Evolutionary conservation across 2,113 vertebrate genomes (phyloP).

Genomic region (Phocoena phocoena): DNA sequence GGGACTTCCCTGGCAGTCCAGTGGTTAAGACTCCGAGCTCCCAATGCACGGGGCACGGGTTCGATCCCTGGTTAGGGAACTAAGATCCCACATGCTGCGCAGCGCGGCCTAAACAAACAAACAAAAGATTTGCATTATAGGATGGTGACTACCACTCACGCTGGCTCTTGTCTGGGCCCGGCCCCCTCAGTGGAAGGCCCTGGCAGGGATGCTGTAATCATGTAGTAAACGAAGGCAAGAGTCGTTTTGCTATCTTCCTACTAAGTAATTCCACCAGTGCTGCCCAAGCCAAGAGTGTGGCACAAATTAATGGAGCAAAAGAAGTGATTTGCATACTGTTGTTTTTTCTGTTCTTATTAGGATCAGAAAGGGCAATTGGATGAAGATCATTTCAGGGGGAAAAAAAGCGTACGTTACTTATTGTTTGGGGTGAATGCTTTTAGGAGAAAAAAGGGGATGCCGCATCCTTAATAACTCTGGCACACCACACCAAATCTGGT

Average conservation of each 20-base stretch:
- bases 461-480: slow-evolving; percentile 84
- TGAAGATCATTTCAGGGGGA: slow-evolving; percentile 73
- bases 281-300: slow-evolving; percentile 51
- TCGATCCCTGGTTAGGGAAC: no score
- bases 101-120: no score
- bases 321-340: slow-evolving; percentile 52
- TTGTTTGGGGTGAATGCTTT: slow-evolving; percentile 83
- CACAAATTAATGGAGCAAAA: slow-evolving; percentile 74
- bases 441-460: slow-evolving; percentile 81
- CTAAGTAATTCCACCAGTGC: background rate
- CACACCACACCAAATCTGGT: slow-evolving; percentile 79
- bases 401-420: slow-evolving; percentile 83
- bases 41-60: no score
- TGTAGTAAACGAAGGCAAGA: background rate
- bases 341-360: slow-evolving; percentile 71
- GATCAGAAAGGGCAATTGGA: slow-evolving; percentile 75
- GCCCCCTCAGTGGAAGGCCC: background rate
- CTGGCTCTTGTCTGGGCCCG: background rate
- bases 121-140: background rate
- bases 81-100: no score
- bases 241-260: background rate
- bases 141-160: background rate
- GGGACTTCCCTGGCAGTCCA: no score
- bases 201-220: background rate
- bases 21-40: no score